These are phyloP conservation scores for Eubucco bourcierii DNA, from an alignment of 2,113 vertebrate genomes.

Conservation along the genomic window DNA sequence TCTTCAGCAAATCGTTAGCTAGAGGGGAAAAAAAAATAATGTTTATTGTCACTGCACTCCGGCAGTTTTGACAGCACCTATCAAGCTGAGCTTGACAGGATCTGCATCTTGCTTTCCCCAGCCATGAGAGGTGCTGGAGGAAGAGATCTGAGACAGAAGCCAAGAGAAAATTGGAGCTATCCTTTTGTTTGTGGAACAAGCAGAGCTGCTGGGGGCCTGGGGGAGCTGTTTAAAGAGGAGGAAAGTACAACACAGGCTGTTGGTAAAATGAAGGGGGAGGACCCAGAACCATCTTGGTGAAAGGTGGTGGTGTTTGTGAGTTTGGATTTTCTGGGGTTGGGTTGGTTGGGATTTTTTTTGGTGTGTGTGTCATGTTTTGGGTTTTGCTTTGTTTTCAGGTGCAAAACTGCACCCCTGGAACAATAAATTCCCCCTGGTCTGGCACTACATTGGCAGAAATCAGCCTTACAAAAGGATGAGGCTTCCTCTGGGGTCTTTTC, in stretches of 20 bases:
- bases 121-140: background rate
- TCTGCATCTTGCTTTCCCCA: conserved; percentile 34
- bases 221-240: background rate
- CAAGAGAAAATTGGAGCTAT: background rate
- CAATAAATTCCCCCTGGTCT: background rate
- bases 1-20: conserved; percentile 70
- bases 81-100: conserved; percentile 64
- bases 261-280: background rate
- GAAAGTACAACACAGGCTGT: background rate
- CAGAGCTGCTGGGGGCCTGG: accelerated
- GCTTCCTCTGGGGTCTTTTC: background rate
- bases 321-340: no score
- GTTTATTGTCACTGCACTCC: conserved; percentile 67
- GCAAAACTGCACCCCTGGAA: background rate
- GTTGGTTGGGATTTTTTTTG: no score
- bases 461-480: background rate
- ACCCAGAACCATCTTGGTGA: background rate
- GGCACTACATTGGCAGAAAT: background rate
- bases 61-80: conserved; percentile 72
- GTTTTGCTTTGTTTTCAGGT: background rate
- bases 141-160: background rate
- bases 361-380: no score
- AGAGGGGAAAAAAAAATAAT: conserved; percentile 11
- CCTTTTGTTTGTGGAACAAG: background rate
- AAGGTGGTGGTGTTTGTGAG: no score